Evolutionary conservation across 2,888 invertebrate genomes (phyloP).

Genomic region (Chaetogeoica ovagalla): DNA sequence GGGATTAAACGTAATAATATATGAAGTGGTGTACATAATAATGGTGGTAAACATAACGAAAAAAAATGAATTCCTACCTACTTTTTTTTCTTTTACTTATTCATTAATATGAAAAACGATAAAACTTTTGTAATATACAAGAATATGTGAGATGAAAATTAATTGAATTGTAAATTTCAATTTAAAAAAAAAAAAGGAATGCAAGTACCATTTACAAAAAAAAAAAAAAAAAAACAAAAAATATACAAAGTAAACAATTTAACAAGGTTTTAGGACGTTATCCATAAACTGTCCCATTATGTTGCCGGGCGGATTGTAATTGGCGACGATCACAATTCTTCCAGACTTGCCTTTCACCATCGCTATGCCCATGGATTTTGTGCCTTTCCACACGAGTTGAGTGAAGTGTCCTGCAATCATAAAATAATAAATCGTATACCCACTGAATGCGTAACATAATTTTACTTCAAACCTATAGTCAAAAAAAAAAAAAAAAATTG

Average conservation of each 20-base stretch:
- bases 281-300: conserved; percentile 62
- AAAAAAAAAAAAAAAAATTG: too few species aligned
- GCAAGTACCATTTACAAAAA: not conserved
- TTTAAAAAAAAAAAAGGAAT: not conserved
- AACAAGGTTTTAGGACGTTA: conserved; percentile 59
- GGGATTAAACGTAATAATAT: not conserved
- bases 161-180: not conserved
- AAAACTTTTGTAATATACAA: conserved; percentile 5
- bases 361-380: conserved; percentile 62
- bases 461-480: not conserved
- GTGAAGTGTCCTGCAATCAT: conserved; percentile 62
- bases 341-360: conserved; percentile 62
- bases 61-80: too few species aligned
- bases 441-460: not conserved
- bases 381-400: conserved; percentile 64
- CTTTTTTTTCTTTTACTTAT: not conserved
- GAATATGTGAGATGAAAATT: not conserved
- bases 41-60: not conserved
- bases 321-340: conserved; percentile 66
- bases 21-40: not conserved
- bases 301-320: conserved; percentile 69
- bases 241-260: not conserved
- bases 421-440: too few species aligned
- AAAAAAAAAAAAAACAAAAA: not conserved
- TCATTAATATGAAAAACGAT: not conserved